Base-by-base conservation (phyloP, 2,113 vertebrate species). In the Strigops habroptila region DNA sequence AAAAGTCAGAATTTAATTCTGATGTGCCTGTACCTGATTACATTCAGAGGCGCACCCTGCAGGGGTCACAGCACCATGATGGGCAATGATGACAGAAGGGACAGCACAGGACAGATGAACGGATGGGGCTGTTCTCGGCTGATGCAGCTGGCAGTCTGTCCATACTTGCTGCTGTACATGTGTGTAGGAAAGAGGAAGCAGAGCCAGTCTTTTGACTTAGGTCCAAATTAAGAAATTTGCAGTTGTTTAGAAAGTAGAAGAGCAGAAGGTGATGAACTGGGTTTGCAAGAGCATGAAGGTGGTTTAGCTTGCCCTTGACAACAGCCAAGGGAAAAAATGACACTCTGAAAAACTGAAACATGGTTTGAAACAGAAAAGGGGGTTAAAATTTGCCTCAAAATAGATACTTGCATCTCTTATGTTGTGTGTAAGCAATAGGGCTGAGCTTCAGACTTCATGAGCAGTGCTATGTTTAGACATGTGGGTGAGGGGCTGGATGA, bases 61-160 rank as follows among this genome's bases (percentile, higher is more conserved):
- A 33, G 57, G 30, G 25, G 33, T 75, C 43, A 35, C 35, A 67
- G 60, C 48, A 25, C 43, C 0, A 0, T 60, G 33, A 18, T 4
- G 37, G 46, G n/a, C 62, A 53, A 21, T 13, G 28, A 16, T 31
- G 39, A 22, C 3, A 7, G 37, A 63, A 79, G 18, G 41, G 49
- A 27, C 1, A 9, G 33, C 2, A 0, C 28, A 39, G n/a, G 25
- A 59, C 57, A 35, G 57, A 49, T 0, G 6, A 14, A 27, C 0
- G 6, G 14, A 82, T 12, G 2, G 6, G 3, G 1, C 9, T 81
- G 15, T 3, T 28, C 19, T 11, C 2, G 3, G 8, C 16, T 43
- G 35, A 12, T 14, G 18, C 39, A 37, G 11, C 10, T 76, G 43
- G 3, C 39, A 49, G 14, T 14, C 24, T 21, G 7, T n/a, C 12